Base-by-base conservation (phyloP, 2,113 vertebrate species). In the Otocyon megalotis region DNA sequence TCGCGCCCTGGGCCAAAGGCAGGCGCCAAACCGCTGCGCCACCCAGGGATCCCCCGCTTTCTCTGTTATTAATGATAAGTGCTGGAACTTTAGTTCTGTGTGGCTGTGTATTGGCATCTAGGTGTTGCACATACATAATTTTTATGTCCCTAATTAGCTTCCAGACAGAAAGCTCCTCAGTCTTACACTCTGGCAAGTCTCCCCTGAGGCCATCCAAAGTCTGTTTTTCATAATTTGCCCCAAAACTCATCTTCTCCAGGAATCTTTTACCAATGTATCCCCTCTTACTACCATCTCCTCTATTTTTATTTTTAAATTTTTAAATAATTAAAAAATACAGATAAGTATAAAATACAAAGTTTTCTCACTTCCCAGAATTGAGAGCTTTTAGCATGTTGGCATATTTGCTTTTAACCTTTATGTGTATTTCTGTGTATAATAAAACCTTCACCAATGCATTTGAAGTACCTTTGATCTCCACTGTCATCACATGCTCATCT, bases 41-140 rank as follows among this genome's bases (percentile, higher is more conserved):
- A n/a, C n/a, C n/a, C n/a, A n/a, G n/a, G n/a, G n/a, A n/a, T n/a
- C n/a, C n/a, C n/a, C 83, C 76, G 35, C 32, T 90, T 86, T 14
- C 58, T 96, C n/a, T 86, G 54, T 89, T 69, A 60, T 93, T 77
- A 69, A 11, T 72, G 90, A 85, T 71, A 84, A 90, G n/a, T 35
- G 71, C 79, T 43, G 26, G 71, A 79, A 65, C 6, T 71, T 77
- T 90, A 77, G 58, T 58, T 89, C 60, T 77, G 37, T n/a, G 19
- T 95, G 48, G 53, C n/a, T 19, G 2, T 87, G 56, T 79, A 10
- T 71, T 96, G 32, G 26, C 77, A 28, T 77, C 58, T 67, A 32
- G 26, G 74, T 76, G 72, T 63, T 86, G 82, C 58, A 58, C 56
- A 67, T 15, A 43, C 35, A 24, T 81, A 15, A 58, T 65, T 74